Conservation (phyloP, 2,888 invertebrate species). For the Cryptus viduatorius region DNA sequence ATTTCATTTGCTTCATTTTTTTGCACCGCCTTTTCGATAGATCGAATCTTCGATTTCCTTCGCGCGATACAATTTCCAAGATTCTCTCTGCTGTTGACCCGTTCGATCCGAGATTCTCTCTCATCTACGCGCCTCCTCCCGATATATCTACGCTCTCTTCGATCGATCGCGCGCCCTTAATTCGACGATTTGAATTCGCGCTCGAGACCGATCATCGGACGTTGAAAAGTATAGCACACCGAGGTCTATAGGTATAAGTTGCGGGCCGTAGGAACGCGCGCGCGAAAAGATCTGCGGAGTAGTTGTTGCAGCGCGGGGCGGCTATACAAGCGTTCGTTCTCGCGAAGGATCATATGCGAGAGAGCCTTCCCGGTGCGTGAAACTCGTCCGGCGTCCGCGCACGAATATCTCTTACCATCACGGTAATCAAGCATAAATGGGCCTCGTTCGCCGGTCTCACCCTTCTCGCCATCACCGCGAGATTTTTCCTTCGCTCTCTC, state of each 20-base stretch:
- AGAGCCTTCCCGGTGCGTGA: conserved; percentile 43
- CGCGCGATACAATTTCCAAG: neutral
- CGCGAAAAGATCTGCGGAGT: conserved; percentile 31
- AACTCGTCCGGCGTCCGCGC: conserved; percentile 52
- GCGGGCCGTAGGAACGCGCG: conserved; percentile 14
- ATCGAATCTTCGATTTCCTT: neutral
- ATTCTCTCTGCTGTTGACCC: neutral
- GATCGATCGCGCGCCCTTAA: conserved; percentile 51
- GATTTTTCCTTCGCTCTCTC: conserved; percentile 42
- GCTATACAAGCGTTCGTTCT: neutral
- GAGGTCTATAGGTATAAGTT: conserved; percentile 17
- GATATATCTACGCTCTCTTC: neutral
- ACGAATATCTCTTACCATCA: conserved; percentile 69
- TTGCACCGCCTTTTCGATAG: neutral
- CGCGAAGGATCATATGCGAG: conserved; percentile 8
- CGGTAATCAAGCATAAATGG: conserved; percentile 78
- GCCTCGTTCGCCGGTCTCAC: conserved; percentile 66
- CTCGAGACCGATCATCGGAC: conserved; percentile 55
- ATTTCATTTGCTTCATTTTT: too few species aligned
- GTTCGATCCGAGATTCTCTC: neutral
- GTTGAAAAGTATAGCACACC: conserved; percentile 25
- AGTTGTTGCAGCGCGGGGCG: neutral
- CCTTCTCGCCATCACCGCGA: conserved; percentile 38
- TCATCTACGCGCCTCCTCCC: neutral
- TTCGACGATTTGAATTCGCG: conserved; percentile 62